phyloP scores from a whole-genome alignment of 1,140 invertebrate genomes.

The Latrodectus geometricus region DNA sequence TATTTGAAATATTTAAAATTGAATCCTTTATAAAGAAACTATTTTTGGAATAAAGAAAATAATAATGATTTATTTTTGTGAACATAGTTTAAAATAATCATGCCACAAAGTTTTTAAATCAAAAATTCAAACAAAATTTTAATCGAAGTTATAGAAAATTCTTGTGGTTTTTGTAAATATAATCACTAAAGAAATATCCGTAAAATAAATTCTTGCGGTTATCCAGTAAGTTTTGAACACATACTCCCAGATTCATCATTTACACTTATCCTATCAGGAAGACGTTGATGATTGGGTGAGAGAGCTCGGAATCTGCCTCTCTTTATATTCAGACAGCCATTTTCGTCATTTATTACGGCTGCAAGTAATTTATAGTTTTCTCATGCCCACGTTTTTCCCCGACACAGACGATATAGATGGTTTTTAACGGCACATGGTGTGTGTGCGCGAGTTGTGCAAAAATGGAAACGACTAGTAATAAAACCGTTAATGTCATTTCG shows the following conservation, averaged over 20 bases:
- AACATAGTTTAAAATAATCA: not conserved
- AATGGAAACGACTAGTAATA: slow-evolving; percentile 50
- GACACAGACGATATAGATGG: slow-evolving; percentile 14
- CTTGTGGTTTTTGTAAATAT: too few relatives aligned
- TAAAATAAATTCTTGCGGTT: too few relatives aligned
- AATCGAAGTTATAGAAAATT: too few relatives aligned
- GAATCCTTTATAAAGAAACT: not conserved
- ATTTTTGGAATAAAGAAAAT: slow-evolving; percentile 19
- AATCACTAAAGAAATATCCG: too few relatives aligned
- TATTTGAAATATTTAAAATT: too few relatives aligned
- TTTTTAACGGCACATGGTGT: slow-evolving; percentile 41
- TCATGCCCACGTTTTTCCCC: slow-evolving; percentile 3
- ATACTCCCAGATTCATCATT: not conserved
- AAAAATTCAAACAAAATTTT: too few relatives aligned
- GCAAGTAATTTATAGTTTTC: slow-evolving; percentile 48
- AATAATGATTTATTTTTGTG: not conserved
- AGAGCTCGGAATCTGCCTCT: not conserved
- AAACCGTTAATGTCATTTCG: slow-evolving; percentile 45
- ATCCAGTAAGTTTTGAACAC: too few relatives aligned
- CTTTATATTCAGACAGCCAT: slow-evolving; percentile 12
- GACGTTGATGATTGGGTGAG: slow-evolving; percentile 2
- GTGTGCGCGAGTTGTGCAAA: slow-evolving; percentile 22
- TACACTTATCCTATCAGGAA: slow-evolving; percentile 4
- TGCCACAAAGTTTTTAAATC: too few relatives aligned
- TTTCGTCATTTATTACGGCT: slow-evolving; percentile 37